Conservation (phyloP, 1,140 invertebrate genomes). For the Cherax quadricarinatus region DNA sequence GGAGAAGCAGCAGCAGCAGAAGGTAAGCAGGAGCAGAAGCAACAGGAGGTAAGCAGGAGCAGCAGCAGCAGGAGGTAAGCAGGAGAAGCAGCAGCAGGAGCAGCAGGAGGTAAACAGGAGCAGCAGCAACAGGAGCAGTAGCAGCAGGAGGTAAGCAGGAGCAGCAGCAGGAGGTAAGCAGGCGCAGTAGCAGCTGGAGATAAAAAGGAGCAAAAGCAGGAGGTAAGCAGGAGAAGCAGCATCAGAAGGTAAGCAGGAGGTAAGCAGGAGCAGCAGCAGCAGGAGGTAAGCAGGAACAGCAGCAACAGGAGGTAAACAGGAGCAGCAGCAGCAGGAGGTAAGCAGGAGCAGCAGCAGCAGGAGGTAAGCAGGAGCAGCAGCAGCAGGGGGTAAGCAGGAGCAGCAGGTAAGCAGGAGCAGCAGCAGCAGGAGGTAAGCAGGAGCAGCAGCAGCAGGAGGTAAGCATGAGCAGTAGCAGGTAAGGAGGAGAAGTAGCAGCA, state of each 20-base stretch:
- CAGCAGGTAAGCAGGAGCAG: background rate
- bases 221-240: too few relatives aligned
- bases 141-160: slow-evolving; percentile 1
- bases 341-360: too few relatives aligned
- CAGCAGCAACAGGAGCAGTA: background rate
- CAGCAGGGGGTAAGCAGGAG: background rate
- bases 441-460: too few relatives aligned
- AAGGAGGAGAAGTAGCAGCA: background rate
- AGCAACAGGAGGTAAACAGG: too few relatives aligned
- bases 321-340: too few relatives aligned
- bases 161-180: background rate
- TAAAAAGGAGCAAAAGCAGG: background rate
- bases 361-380: background rate
- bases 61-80: background rate
- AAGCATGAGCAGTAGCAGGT: background rate
- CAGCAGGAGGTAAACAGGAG: background rate
- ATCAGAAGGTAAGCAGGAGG: too few relatives aligned
- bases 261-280: too few relatives aligned
- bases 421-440: background rate
- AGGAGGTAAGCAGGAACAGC: too few relatives aligned
- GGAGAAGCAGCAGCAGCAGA: background rate
- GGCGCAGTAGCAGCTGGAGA: background rate
- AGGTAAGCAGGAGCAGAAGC: background rate
- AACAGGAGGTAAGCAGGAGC: background rate
- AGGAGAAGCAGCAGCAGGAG: too few relatives aligned